Conservation (phyloP, 2,113 vertebrate species). For the Hoplias malabaricus region DNA sequence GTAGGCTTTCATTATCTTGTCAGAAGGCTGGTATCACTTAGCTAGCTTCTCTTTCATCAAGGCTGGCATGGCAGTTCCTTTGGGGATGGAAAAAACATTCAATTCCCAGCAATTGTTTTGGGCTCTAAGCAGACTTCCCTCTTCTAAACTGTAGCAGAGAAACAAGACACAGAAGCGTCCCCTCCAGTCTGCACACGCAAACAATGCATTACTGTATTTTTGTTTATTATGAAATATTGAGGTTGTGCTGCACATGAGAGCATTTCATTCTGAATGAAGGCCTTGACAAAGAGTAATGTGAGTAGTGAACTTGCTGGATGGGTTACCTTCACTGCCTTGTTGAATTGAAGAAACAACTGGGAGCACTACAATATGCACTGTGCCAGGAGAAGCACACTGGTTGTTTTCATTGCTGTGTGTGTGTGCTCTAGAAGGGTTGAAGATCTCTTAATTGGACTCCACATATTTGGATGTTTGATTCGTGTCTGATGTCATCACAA, state of each 20-base stretch:
- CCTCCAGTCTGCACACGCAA: constrained; percentile 46
- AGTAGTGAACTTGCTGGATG: constrained; percentile 37
- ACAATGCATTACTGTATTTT: constrained; percentile 37
- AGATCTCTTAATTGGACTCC: constrained; percentile 61
- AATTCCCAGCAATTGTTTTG: constrained; percentile 21
- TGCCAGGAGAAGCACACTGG: constrained; percentile 67
- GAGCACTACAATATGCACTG: background rate
- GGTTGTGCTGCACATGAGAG: background rate
- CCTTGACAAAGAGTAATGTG: constrained; percentile 33
- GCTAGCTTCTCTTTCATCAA: constrained; percentile 27
- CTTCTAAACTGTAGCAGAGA: constrained; percentile 20
- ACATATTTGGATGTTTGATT: constrained; percentile 48
- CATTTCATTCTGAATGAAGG: constrained; percentile 4
- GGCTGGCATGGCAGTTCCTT: constrained; percentile 19
- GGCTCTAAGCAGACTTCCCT: constrained; percentile 35
- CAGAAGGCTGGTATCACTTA: constrained; percentile 25
- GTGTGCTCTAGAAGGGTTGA: constrained; percentile 28
- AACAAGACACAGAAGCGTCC: constrained; percentile 5
- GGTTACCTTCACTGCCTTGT: constrained; percentile 29
- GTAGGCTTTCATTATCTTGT: constrained; percentile 36
- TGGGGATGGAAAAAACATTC: constrained; percentile 20
- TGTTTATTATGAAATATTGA: constrained; percentile 12
- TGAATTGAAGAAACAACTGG: constrained; percentile 49
- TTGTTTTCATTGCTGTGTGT: constrained; percentile 64
- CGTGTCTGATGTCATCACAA: constrained; percentile 54